These are phyloP conservation scores for Heliothis virescens DNA, from an alignment of 1,140 invertebrate genomes.

Conservation along the genomic window DNA sequence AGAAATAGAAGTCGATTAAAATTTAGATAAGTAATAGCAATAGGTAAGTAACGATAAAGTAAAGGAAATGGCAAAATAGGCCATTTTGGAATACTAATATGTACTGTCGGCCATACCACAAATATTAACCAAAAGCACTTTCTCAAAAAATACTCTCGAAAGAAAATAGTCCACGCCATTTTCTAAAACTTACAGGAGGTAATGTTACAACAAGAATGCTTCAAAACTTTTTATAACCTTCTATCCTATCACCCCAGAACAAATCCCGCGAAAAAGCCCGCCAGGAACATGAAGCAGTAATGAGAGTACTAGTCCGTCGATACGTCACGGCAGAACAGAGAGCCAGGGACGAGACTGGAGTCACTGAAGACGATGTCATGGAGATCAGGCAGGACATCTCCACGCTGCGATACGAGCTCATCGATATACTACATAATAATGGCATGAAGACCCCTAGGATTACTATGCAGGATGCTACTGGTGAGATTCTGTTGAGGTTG, in stretches of 20 bases:
- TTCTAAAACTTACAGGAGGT: too few species aligned
- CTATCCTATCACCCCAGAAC: constrained; percentile 83
- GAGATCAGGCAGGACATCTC: constrained; percentile 98
- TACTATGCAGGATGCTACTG: constrained; percentile 87
- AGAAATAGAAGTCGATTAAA: too few species aligned
- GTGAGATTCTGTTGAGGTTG: constrained; percentile 73
- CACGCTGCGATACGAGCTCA: constrained; percentile 93
- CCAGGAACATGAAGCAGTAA: constrained; percentile 90
- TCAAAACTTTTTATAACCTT: too few species aligned
- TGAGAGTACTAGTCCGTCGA: constrained; percentile 92
- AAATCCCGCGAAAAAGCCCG: constrained; percentile 90
- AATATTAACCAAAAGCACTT: too few species aligned
- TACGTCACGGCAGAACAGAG: constrained; percentile 94
- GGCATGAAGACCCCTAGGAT: constrained; percentile 92
- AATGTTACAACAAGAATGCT: too few species aligned
- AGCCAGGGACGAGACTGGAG: constrained; percentile 93
- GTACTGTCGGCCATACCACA: too few species aligned
- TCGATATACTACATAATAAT: constrained; percentile 94
- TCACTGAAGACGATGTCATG: constrained; percentile 98
- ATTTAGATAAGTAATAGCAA: too few species aligned
- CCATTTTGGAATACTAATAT: too few species aligned
- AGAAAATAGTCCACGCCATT: too few species aligned
- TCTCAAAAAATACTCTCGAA: too few species aligned
- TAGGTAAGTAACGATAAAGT: too few species aligned
- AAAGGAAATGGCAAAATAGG: too few species aligned